Evolutionary conservation across 64 coral and sea anemone species (phyloP).

Genomic region (Pocillopora verrucosa): DNA sequence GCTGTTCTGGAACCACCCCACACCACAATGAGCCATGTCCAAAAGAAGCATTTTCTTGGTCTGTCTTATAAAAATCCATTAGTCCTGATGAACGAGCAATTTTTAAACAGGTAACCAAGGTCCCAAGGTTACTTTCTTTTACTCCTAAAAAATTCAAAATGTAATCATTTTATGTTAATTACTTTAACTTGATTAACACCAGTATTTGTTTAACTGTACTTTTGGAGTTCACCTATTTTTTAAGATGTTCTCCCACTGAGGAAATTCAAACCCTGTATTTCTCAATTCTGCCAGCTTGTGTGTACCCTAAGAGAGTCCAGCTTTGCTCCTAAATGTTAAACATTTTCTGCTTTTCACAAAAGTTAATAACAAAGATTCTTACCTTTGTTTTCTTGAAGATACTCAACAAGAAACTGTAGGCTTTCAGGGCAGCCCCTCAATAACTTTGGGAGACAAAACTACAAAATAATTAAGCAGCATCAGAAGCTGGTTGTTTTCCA

Average conservation of each 20-base stretch:
- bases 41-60: neutral
- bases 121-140: constrained; percentile 55
- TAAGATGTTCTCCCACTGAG: too few relatives aligned
- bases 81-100: constrained; percentile 79
- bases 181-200: too few relatives aligned
- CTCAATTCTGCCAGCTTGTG: too few relatives aligned
- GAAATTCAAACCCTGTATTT: too few relatives aligned
- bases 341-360: neutral
- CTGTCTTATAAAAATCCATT: constrained; percentile 37
- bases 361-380: neutral
- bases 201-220: too few relatives aligned
- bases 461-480: constrained; percentile 3
- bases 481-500: neutral
- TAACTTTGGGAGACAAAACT: constrained; percentile 80
- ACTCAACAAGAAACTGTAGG: constrained; percentile 62
- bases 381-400: constrained; percentile 49
- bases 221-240: too few relatives aligned
- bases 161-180: too few relatives aligned
- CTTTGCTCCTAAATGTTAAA: too few relatives aligned
- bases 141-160: neutral
- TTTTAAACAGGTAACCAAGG: constrained; percentile 81
- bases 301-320: too few relatives aligned
- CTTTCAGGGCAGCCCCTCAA: constrained; percentile 89
- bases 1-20: constrained; percentile 69
- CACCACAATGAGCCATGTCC: constrained; percentile 47